phyloP scores from a whole-genome alignment of 2,113 vertebrate genomes.

The Cinclus cinclus region DNA sequence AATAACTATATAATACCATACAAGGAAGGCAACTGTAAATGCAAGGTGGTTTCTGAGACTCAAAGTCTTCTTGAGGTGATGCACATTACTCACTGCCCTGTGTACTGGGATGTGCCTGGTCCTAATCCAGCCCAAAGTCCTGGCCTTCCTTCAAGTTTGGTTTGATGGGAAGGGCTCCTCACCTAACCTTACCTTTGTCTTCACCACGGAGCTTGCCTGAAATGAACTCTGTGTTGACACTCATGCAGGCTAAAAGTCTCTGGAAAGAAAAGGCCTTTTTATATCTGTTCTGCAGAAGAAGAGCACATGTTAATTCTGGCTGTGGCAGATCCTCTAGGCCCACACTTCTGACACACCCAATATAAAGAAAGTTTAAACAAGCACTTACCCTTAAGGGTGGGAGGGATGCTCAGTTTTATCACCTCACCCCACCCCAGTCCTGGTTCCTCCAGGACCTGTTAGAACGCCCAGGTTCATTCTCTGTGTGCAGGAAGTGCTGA shows the following conservation, averaged over 20 bases:
- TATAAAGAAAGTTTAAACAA: conserved; percentile 20
- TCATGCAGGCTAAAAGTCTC: neutral
- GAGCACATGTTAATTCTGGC: conserved; percentile 38
- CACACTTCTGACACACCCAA: conserved; percentile 35
- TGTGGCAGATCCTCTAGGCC: neutral
- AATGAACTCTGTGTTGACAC: conserved; percentile 45
- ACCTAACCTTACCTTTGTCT: conserved; percentile 50
- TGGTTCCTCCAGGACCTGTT: conserved; percentile 17
- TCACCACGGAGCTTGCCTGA: conserved; percentile 14
- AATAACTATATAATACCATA: neutral
- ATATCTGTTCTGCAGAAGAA: neutral
- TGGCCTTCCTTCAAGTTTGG: conserved; percentile 44
- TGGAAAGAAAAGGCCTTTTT: conserved; percentile 36
- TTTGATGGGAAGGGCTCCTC: conserved; percentile 37
- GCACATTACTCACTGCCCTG: neutral
- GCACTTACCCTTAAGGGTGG: conserved; percentile 30
- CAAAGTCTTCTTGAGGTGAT: neutral
- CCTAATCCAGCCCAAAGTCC: conserved; percentile 37
- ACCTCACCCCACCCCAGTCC: conserved; percentile 1
- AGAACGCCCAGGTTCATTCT: neutral
- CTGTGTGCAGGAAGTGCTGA: neutral
- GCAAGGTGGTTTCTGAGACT: neutral
- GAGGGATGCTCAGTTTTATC: conserved; percentile 40
- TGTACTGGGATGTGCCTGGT: conserved; percentile 12
- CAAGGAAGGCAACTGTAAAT: neutral